Evolutionary conservation across 2,113 vertebrate species (phyloP), one percentile per base, ranked within the genome.

Genomic region (Osmerus mordax): DNA sequence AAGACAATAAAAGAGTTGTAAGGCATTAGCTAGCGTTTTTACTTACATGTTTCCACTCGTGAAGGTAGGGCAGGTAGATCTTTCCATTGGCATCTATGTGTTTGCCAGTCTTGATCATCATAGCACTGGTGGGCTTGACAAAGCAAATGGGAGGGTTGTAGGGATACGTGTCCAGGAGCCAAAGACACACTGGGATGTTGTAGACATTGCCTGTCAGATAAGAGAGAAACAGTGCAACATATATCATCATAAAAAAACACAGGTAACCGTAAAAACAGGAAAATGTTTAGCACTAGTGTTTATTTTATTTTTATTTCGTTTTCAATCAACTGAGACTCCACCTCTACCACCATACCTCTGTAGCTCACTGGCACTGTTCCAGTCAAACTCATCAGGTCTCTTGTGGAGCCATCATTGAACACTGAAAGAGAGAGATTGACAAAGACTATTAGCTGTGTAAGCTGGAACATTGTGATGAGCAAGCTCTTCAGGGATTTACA

Each of bases 71-170:
- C 78, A 99, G 93, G 88, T 99, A 97, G 81, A 99, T 98, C 80
- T 98, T 99, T 69, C 97, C 97, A 55, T 99, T 99, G 75, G 96
- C 96, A 84, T 99, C 96, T n/a, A 99, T 97, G 72, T 99, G 97
- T 61, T 98, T 99, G 75, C 97, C 96, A 64, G 95, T 98, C 91
- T 98, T 99, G 86, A 99, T 99, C 88, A 98, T 98, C 97, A 99
- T 99, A 62, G 95, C 94, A 78, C 94, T 98, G 76, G 97, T 99
- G 76, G 97, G 97, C 87, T 99, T 99, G 78, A 99, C 97, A 86
- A 99, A 99, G 90, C 97, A 99, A 84, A 99, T 99, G 8, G 97
- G 97, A 8, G 97, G 95, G 68, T 99, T 99, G 93, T 94, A 98
- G 21, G 97, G 97, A 78, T 99, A 98, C 7, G 95, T 96, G 88